Evolutionary conservation across 1,140 invertebrate genomes (phyloP).

Genomic region (Scaptomyza montana): DNA sequence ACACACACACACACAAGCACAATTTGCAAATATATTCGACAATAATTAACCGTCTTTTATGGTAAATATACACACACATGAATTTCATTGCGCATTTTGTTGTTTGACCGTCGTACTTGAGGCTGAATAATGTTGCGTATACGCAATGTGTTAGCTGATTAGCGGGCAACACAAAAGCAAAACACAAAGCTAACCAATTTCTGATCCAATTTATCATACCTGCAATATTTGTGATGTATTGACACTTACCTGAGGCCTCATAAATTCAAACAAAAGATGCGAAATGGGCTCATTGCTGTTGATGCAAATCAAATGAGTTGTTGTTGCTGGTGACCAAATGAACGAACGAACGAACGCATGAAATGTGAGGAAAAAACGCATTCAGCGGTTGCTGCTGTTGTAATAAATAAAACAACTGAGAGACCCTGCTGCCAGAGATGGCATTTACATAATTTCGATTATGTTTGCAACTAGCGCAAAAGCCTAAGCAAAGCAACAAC

Average conservation of each 20-base stretch:
- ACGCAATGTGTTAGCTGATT: constrained; percentile 39
- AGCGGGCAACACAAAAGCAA: constrained; percentile 1
- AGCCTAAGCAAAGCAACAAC: constrained; percentile 48
- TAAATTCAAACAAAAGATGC: constrained; percentile 41
- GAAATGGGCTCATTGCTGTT: constrained; percentile 23
- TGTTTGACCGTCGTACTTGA: constrained; percentile 17
- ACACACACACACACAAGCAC: background rate
- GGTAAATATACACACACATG: constrained; percentile 5
- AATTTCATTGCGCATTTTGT: constrained; percentile 20
- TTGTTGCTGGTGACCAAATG: constrained; percentile 11
- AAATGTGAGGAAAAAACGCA: constrained; percentile 26
- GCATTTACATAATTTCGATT: constrained; percentile 80
- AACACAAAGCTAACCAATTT: background rate
- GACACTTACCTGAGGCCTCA: constrained; percentile 25
- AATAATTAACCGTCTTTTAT: constrained; percentile 36
- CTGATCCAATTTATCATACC: constrained; percentile 20
- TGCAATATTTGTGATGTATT: constrained; percentile 11
- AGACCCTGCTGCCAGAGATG: constrained; percentile 24
- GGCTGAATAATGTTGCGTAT: constrained; percentile 20
- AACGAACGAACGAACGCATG: background rate
- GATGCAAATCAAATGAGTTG: constrained; percentile 61
- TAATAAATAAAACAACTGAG: constrained; percentile 68
- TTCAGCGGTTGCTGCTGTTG: constrained; percentile 12
- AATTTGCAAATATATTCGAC: constrained; percentile 37
- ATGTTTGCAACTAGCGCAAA: constrained; percentile 51